A percentile compares a stretch with the other conserved stretches of the same genome.
Conservation (phyloP, 2,113 vertebrate genomes). For the Salminus brasiliensis region DNA sequence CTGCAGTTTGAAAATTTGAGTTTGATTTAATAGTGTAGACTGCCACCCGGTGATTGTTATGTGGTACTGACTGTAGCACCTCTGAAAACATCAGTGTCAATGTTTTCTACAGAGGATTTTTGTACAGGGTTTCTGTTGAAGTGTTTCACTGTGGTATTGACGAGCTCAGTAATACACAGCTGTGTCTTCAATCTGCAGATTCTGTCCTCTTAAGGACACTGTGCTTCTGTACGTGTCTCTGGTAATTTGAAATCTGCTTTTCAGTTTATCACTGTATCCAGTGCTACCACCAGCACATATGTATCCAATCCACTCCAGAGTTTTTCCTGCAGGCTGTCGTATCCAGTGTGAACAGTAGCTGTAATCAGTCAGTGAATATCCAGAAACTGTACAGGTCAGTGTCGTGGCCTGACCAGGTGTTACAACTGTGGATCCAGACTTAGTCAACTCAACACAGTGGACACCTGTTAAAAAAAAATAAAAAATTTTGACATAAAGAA, state of each 20-base stretch:
- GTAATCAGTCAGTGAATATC: constrained; percentile 46
- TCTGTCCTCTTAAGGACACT: constrained; percentile 51
- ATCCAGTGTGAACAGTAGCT: constrained; percentile 46
- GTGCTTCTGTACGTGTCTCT: constrained; percentile 51
- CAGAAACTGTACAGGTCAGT: constrained; percentile 37
- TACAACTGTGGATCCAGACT: neutral
- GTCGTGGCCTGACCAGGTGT: neutral
- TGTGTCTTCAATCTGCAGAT: constrained; percentile 49
- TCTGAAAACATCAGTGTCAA: neutral
- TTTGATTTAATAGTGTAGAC: too few relatives aligned
- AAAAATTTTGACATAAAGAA: too few relatives aligned
- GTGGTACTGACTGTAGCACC: too few relatives aligned
- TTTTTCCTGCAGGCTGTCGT: constrained; percentile 52
- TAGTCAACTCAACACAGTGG: constrained; percentile 30
- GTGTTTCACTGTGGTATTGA: constrained; percentile 36
- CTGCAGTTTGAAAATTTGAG: too few relatives aligned
- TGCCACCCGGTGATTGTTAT: too few relatives aligned
- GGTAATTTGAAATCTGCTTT: constrained; percentile 52
- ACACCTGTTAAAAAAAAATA: constrained; percentile 17
- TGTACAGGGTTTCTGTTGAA: neutral
- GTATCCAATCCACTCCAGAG: too few relatives aligned
- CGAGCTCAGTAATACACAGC: constrained; percentile 50
- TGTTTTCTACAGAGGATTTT: neutral
- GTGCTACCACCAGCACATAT: neutral
- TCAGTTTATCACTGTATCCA: constrained; percentile 44